Evolutionary conservation across 2,888 invertebrate species (phyloP), one percentile per base, ranked within the genome.

Genomic region (Dendrolimus houi): DNA sequence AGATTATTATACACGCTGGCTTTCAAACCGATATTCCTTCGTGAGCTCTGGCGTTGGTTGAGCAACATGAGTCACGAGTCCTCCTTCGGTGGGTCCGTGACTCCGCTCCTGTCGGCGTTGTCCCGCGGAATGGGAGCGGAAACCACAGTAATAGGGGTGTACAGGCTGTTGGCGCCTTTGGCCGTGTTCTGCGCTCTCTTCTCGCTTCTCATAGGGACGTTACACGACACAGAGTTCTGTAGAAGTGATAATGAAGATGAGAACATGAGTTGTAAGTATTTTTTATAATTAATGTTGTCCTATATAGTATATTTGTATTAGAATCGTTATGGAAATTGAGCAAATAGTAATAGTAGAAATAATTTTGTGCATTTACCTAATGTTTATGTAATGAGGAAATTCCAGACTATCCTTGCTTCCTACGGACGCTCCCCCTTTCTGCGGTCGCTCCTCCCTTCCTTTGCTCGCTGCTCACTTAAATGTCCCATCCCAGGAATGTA

Each of bases 131-230:
- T 94, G 70, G 91, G 92, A 0, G 83, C 92, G 3, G 90, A 91
- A 17, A 69, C 81, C 57, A 85, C 92, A 0, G 89, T 91, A 8
- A 91, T 91, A 12, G 94, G 95, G 62, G 92, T 94, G 6, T 92
- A 93, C 14, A 91, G 92, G 12, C 93, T 97, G 13, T 92, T 97
- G 10, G 96, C 97, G 1, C 92, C 96, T 0, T 76, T 97, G 52
- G 95, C 96, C 0, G 94, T 96, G 1, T 97, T 98, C 83, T 96
- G 96, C 75, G 94, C 96, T 1, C 85, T 97, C 1, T 96, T 96
- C 76, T 95, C 95, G 54, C 91, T 96, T 52, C 88, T 96, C 6
- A 92, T 97, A 55, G 94, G 96, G 0, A 97, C 97, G 0, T 80
- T 97, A 41, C 96, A 97, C 70, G 97, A 97, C 75, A 94, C 94